A percentile compares a stretch with the other conserved stretches of the same genome.
Conservation (phyloP, 2,888 invertebrate species). For the Hymenopus coronatus region DNA sequence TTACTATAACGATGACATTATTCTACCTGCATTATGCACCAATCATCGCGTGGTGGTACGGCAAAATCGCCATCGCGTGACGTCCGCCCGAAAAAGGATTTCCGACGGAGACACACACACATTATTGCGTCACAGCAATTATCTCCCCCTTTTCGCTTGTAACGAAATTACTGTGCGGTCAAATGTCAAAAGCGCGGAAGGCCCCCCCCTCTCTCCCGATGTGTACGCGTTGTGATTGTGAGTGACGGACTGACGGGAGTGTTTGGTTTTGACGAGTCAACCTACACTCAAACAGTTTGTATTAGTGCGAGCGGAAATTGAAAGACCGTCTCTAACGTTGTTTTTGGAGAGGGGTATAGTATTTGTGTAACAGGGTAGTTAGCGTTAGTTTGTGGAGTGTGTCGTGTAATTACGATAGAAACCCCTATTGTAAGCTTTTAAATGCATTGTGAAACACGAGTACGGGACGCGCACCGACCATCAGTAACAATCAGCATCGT, state of each 20-base stretch:
- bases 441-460: background rate
- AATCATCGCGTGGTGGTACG: background rate
- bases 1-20: background rate
- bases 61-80: background rate
- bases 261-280: slow-evolving; percentile 6
- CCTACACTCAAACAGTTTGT: background rate
- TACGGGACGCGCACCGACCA: background rate
- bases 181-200: slow-evolving; percentile 20
- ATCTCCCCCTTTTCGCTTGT: background rate
- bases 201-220: background rate
- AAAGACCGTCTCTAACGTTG: background rate
- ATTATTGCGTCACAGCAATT: slow-evolving; percentile 5
- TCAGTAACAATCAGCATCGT: background rate
- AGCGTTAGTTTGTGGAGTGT: background rate
- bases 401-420: background rate
- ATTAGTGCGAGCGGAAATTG: background rate
- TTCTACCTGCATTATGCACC: background rate
- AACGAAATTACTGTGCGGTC: slow-evolving; percentile 23
- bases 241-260: background rate
- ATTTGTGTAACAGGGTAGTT: background rate
- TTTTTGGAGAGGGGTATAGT: background rate
- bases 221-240: background rate
- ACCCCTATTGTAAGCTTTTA: background rate
- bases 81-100: background rate
- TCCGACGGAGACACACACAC: background rate